Base-by-base conservation (phyloP, 2,888 invertebrate species). In the Pristionchus arcanus region DNA sequence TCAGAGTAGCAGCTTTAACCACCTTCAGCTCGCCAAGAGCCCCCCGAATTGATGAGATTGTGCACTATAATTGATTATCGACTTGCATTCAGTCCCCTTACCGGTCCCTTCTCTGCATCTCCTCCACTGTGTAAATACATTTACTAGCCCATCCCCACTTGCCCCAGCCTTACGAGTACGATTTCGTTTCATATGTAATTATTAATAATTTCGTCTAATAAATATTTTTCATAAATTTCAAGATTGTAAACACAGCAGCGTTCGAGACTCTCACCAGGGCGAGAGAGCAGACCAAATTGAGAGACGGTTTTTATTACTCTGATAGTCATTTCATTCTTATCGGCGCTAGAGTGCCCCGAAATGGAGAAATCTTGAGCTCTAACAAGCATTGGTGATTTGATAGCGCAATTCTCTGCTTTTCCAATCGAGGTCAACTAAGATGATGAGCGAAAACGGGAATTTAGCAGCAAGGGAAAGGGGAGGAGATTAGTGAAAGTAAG, bases 141-240 rank as follows among this genome's bases (percentile, higher is more conserved):
- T 74, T 74, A 34, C 21, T 74, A 37, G 9, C 37, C 37, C 63
- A n/a, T 63, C 74, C 74, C 74, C 74, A 34, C 37, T 74, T 34
- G 37, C 74, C 74, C 37, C 7, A 0, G 5, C 0, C 21, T 4
- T 74, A 74, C 74, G 74, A 74, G 74, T 74, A 74, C 74, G 25
- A 34, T 74, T 63, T 59, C 34, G 42, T 74, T 74, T 74, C 74
- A 74, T 74, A 74, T 74, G 74, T 74, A 74, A 74, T 37, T 37
- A 74, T 74, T 37, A 74, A 21, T 74, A 37, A 63, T 63, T 63
- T 63, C n/a, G n/a, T 63, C 21, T 37, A 37, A 74, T 74, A 25
- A 74, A 74, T 71, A 34, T 37, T 37, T 21, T 9, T 49, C 13
- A n/a, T 49, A 49, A 49, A 13, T 13, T 49, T 49, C 11, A 13